Conservation (phyloP, 2,113 vertebrate species). For the Hippocampus guttulatus region DNA sequence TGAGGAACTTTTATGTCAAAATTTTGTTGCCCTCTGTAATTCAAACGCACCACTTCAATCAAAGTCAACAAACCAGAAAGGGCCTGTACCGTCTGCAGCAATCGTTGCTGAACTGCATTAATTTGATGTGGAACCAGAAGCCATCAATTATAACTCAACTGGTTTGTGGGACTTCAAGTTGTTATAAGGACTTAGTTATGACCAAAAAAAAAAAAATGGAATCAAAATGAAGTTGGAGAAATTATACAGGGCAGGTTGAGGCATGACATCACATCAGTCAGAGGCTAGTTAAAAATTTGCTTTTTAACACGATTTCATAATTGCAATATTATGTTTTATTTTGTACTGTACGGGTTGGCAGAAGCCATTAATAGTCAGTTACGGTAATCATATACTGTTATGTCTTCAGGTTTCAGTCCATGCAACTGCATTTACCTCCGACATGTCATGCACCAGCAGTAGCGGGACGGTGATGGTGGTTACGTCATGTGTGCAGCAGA, state of each 20-base stretch:
- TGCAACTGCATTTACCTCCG: conserved; percentile 79
- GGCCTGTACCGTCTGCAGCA: conserved; percentile 21
- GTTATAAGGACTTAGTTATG: neutral
- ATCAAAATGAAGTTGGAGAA: neutral
- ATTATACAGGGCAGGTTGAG: neutral
- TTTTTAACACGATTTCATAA: conserved; percentile 4
- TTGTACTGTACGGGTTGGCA: neutral
- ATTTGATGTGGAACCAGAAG: conserved; percentile 37
- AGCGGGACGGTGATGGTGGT: conserved; percentile 93
- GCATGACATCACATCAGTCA: conserved; percentile 3
- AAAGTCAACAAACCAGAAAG: conserved; percentile 12
- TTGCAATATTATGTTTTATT: conserved; percentile 2
- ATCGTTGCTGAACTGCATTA: conserved; percentile 8
- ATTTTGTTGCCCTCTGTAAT: neutral
- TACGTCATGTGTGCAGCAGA: conserved; percentile 94
- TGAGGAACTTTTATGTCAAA: neutral
- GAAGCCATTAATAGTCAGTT: neutral
- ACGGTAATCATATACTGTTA: neutral
- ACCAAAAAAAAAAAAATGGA: neutral
- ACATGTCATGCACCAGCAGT: conserved; percentile 94
- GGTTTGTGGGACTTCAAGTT: neutral
- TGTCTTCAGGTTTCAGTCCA: neutral
- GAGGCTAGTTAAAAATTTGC: conserved; percentile 11
- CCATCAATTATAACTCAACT: conserved; percentile 37
- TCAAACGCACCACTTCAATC: conserved; percentile 10